These are phyloP conservation scores for Xenotilapia longispinis DNA, from an alignment of 2,113 vertebrate genomes.

Conservation along the genomic window DNA sequence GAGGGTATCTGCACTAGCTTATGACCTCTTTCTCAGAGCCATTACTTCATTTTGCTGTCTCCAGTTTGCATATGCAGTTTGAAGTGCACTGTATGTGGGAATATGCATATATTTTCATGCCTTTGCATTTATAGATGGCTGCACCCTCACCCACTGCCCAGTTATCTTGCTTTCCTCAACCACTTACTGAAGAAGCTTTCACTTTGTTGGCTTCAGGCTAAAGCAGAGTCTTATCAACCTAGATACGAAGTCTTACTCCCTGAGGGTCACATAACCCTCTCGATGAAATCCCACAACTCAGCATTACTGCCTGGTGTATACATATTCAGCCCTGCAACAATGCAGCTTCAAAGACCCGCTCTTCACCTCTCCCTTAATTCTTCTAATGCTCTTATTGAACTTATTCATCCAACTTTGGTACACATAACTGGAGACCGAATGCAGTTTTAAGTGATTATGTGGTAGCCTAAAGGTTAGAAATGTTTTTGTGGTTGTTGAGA, in stretches of 20 bases:
- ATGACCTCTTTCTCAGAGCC: background rate
- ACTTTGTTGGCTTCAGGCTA: slow-evolving; percentile 38
- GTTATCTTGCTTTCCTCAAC: background rate
- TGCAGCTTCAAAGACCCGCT: slow-evolving; percentile 32
- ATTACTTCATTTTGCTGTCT: background rate
- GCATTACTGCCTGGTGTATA: slow-evolving; percentile 6
- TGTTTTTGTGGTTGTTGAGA: background rate
- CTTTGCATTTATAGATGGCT: background rate
- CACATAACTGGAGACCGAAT: background rate
- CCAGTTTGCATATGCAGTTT: background rate
- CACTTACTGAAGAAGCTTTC: background rate
- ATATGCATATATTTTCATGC: background rate
- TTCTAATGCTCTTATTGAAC: background rate
- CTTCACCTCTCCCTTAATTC: slow-evolving; percentile 17
- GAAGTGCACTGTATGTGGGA: background rate
- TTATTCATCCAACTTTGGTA: background rate
- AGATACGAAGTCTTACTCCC: slow-evolving; percentile 11
- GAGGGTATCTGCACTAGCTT: background rate
- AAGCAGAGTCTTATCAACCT: slow-evolving; percentile 16
- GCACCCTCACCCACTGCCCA: background rate
- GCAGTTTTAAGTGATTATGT: background rate
- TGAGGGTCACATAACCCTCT: slow-evolving; percentile 3
- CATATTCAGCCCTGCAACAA: slow-evolving; percentile 33
- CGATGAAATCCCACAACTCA: slow-evolving; percentile 35
- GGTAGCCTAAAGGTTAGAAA: background rate